These are phyloP conservation scores for Spilosoma lubricipeda DNA, from an alignment of 2,888 invertebrate genomes.

Conservation along the genomic window DNA sequence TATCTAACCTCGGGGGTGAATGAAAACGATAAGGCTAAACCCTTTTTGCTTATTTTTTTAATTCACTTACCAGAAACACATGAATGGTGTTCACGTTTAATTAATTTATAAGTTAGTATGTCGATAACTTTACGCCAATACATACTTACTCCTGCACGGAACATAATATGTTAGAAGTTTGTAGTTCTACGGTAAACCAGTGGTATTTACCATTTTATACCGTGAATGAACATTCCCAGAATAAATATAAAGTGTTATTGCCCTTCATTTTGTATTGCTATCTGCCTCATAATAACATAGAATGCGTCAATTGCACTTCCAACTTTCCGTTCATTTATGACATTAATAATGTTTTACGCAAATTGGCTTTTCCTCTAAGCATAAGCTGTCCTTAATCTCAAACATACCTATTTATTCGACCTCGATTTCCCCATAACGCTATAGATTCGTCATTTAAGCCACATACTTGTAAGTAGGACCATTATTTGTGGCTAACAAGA, in stretches of 20 bases:
- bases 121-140: not conserved
- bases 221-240: not conserved
- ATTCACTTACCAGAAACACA: not conserved
- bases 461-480: conserved; percentile 30
- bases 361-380: conserved; percentile 2
- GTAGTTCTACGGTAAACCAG: not conserved
- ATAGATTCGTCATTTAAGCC: conserved; percentile 50
- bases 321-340: not conserved
- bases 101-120: not conserved
- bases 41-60: not conserved
- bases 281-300: not conserved
- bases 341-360: not conserved
- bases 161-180: not conserved
- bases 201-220: not conserved
- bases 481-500: conserved; percentile 63
- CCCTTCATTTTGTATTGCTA: not conserved
- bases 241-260: conserved; percentile 1
- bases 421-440: conserved; percentile 29
- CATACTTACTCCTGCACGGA: not conserved
- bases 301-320: not conserved
- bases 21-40: not conserved
- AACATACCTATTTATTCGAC: conserved; percentile 2
- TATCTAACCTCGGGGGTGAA: too few relatives aligned
- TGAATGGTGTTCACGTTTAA: not conserved
- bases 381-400: not conserved